A percentile compares a stretch with the other conserved stretches of the same genome.
phyloP scores from a whole-genome alignment of 2,113 vertebrate species.

The Nothocercus julius region DNA sequence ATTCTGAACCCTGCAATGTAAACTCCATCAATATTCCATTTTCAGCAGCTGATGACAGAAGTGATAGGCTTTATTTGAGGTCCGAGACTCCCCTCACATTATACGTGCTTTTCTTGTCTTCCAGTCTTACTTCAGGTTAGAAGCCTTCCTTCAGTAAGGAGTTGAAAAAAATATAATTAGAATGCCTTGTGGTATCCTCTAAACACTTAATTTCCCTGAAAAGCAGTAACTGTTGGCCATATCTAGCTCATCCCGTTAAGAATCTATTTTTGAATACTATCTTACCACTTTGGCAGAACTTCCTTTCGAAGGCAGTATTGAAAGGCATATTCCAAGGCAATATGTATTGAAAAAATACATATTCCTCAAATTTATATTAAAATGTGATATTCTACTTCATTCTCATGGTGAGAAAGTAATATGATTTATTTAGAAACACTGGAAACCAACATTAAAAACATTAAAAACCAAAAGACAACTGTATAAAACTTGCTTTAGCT shows the following conservation, averaged over 20 bases:
- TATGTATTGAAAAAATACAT: neutral
- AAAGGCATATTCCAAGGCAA: too few species aligned
- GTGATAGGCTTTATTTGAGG: neutral
- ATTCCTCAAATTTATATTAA: neutral
- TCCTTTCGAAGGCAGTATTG: neutral
- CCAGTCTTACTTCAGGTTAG: neutral
- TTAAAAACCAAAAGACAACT: neutral
- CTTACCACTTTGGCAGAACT: neutral
- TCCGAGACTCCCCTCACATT: neutral
- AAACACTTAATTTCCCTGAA: neutral
- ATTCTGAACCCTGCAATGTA: neutral
- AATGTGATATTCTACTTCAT: neutral
- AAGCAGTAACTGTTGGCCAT: neutral
- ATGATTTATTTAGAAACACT: neutral
- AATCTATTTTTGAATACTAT: neutral
- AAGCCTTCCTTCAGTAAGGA: neutral
- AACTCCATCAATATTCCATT: neutral
- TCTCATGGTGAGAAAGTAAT: neutral
- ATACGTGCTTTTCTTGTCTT: neutral
- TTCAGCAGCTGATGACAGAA: neutral
- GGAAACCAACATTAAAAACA: neutral
- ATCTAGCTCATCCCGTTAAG: neutral
- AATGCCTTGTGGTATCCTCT: neutral
- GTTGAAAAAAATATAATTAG: neutral
- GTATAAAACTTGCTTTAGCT: neutral